phyloP scores from a whole-genome alignment of 2,797 vertebrate genomes.

The Paratrypauchen microcephalus region DNA sequence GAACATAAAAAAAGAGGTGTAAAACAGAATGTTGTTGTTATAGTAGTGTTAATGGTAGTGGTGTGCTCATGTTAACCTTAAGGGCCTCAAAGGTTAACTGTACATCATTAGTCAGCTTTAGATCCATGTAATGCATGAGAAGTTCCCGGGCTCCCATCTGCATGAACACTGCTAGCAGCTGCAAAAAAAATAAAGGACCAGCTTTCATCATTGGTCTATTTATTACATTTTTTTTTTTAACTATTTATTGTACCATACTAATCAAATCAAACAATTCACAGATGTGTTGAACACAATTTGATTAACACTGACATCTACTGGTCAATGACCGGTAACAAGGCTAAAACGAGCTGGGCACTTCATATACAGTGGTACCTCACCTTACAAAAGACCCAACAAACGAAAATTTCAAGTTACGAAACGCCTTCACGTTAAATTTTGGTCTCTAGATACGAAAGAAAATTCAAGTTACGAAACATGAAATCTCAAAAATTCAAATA shows the following conservation, averaged over 20 bases:
- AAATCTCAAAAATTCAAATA: no score
- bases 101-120: slow-evolving; percentile 96
- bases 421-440: no score
- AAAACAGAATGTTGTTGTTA: neutral
- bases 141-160: slow-evolving; percentile 94
- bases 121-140: slow-evolving; percentile 97
- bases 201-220: neutral
- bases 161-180: slow-evolving; percentile 98
- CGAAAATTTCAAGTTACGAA: no score
- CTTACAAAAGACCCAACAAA: no score
- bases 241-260: neutral
- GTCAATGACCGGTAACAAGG: slow-evolving; percentile 8
- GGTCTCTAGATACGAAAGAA: no score
- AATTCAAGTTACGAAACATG: no score
- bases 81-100: slow-evolving; percentile 97
- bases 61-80: slow-evolving; percentile 80
- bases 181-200: slow-evolving; percentile 25
- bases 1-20: neutral
- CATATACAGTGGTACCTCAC: no score
- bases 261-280: neutral
- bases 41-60: no score
- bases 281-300: slow-evolving; percentile 7
- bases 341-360: neutral
- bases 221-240: neutral
- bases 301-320: slow-evolving; percentile 65